phyloP scores from a whole-genome alignment of 2,797 vertebrate genomes.

The Sebastes variabilis region DNA sequence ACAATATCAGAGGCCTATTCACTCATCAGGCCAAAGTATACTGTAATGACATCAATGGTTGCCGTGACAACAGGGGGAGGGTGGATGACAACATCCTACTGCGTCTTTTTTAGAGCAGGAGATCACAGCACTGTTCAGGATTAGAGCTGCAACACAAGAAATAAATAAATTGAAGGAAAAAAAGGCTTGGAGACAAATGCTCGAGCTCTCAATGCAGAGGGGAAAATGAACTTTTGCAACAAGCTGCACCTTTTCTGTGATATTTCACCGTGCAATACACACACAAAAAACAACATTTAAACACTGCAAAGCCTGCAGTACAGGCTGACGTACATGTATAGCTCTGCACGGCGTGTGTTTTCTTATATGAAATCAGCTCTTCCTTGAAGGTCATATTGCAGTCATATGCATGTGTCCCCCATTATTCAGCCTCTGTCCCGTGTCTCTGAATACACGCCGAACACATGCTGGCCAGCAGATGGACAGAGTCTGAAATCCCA shows the following conservation, averaged over 20 bases:
- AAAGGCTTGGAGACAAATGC: background rate
- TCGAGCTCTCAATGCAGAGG: background rate
- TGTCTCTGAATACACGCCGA: conserved; percentile 6
- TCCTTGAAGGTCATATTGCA: conserved; percentile 42
- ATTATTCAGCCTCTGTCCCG: conserved; percentile 17
- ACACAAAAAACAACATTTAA: background rate
- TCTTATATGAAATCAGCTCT: conserved; percentile 19
- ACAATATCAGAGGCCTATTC: conserved; percentile 58
- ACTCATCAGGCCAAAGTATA: conserved; percentile 60
- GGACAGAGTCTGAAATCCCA: conserved; percentile 65
- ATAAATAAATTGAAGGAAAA: background rate
- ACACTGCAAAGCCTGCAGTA: background rate
- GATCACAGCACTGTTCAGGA: conserved; percentile 56
- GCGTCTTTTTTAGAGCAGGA: conserved; percentile 59
- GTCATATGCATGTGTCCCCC: conserved; percentile 4
- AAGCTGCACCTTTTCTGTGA: conserved; percentile 3
- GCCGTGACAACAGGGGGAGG: conserved; percentile 81
- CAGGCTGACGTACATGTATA: background rate
- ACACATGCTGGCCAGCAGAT: conserved; percentile 58
- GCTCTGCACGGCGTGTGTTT: background rate
- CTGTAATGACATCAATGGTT: conserved; percentile 87
- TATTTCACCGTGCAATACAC: background rate
- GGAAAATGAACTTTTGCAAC: background rate
- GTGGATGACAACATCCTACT: conserved; percentile 75
- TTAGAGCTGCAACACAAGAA: conserved; percentile 37